phyloP scores from a whole-genome alignment of 2,888 invertebrate species.

The Leucoptera coffeella region DNA sequence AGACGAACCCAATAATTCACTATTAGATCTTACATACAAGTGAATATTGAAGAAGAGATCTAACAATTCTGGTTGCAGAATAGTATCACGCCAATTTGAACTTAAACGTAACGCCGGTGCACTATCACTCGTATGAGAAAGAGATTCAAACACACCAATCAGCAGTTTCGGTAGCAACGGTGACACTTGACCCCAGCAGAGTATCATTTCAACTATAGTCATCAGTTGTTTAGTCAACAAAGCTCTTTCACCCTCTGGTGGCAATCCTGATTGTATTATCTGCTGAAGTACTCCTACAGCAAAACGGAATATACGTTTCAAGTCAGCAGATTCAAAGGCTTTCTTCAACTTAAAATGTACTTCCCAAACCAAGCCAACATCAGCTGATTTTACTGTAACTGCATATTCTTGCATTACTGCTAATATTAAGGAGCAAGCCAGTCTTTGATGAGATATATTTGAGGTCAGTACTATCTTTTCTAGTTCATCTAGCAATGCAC shows the following conservation, averaged over 20 bases:
- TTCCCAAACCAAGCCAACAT: slow-evolving; percentile 85
- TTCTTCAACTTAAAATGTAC: slow-evolving; percentile 78
- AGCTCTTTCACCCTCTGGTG: slow-evolving; percentile 42
- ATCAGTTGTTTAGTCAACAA: slow-evolving; percentile 63
- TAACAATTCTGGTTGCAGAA: slow-evolving; percentile 67
- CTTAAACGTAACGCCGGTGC: slow-evolving; percentile 57
- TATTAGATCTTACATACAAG: slow-evolving; percentile 71
- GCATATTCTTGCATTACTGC: slow-evolving; percentile 86
- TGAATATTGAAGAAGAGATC: slow-evolving; percentile 79
- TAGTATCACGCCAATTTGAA: slow-evolving; percentile 68
- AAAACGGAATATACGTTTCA: slow-evolving; percentile 69
- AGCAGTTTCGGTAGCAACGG: slow-evolving; percentile 60
- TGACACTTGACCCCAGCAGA: slow-evolving; percentile 78
- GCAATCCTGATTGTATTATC: slow-evolving; percentile 32
- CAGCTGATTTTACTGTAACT: slow-evolving; percentile 76
- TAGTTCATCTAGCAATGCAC: slow-evolving; percentile 64
- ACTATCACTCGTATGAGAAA: slow-evolving; percentile 63
- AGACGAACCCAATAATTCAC: slow-evolving; percentile 70
- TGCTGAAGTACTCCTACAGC: slow-evolving; percentile 37
- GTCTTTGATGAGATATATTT: slow-evolving; percentile 67
- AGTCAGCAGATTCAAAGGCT: slow-evolving; percentile 74
- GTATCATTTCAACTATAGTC: slow-evolving; percentile 70
- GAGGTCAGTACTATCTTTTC: slow-evolving; percentile 76
- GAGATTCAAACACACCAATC: slow-evolving; percentile 64
- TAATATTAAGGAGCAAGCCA: slow-evolving; percentile 78